Conservation (phyloP, 2,797 vertebrate genomes). For the Gambusia yucatana region DNA sequence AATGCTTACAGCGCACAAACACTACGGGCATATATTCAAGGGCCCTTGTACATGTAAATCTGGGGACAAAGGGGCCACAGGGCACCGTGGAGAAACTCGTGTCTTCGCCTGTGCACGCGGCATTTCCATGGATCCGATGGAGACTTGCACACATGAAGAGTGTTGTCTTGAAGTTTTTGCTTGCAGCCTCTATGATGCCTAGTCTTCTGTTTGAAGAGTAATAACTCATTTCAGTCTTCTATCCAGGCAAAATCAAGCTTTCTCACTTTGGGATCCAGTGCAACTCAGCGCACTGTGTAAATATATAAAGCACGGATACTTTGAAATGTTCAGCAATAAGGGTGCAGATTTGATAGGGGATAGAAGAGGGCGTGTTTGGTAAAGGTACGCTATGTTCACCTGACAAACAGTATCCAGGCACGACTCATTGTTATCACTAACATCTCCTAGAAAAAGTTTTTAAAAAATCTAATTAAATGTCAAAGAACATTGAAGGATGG, state of each 20-base stretch:
- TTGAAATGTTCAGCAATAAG: constrained; percentile 18
- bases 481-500: constrained; percentile 8
- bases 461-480: constrained; percentile 30
- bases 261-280: constrained; percentile 57
- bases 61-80: constrained; percentile 69
- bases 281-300: constrained; percentile 46
- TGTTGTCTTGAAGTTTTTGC: constrained; percentile 62
- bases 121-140: constrained; percentile 53
- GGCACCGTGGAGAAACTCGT: constrained; percentile 56
- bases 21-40: constrained; percentile 69
- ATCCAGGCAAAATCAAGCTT: constrained; percentile 50
- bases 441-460: constrained; percentile 13
- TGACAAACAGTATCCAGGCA: constrained; percentile 19
- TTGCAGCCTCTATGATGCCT: constrained; percentile 61
- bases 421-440: constrained; percentile 31
- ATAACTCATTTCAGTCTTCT: constrained; percentile 69
- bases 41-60: constrained; percentile 67
- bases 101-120: constrained; percentile 52
- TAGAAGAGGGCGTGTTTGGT: constrained; percentile 42
- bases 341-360: constrained; percentile 41
- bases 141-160: constrained; percentile 60
- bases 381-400: constrained; percentile 17
- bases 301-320: constrained; percentile 25
- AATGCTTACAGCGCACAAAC: constrained; percentile 65
- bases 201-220: constrained; percentile 55